phyloP scores from a whole-genome alignment of 2,797 vertebrate species.

The Malacoctenus gilli region DNA sequence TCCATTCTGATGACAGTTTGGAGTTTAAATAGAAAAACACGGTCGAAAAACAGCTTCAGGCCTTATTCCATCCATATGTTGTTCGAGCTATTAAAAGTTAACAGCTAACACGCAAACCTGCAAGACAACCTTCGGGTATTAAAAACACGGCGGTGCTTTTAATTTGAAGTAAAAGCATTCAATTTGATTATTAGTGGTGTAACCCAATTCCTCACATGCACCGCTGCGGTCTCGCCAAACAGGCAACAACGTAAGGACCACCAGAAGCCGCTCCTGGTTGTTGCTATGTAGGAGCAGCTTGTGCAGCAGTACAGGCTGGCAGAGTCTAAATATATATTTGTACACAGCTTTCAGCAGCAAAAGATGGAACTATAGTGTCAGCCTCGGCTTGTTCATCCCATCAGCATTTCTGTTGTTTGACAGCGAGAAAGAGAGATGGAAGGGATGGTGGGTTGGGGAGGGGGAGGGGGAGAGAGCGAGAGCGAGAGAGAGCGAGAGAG shows the following conservation, averaged over 20 bases:
- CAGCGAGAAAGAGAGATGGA: constrained; percentile 15
- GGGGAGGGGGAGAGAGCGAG: constrained; percentile 23
- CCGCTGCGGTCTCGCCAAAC: no score
- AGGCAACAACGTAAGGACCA: no score
- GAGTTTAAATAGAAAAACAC: background rate
- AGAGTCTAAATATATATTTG: constrained; percentile 48
- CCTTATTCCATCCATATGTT: no score
- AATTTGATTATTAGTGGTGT: no score
- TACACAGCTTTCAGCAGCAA: constrained; percentile 47
- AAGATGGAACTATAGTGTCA: constrained; percentile 62
- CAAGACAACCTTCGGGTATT: no score
- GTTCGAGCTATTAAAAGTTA: no score
- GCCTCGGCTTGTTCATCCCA: constrained; percentile 59
- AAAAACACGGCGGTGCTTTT: background rate
- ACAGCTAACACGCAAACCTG: no score
- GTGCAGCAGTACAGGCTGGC: constrained; percentile 21
- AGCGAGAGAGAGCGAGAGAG: no score
- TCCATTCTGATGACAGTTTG: background rate
- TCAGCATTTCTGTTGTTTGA: constrained; percentile 69
- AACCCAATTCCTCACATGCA: no score
- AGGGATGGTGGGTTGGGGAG: constrained; percentile 21
- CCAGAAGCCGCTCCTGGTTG: constrained; percentile 19
- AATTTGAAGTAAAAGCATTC: no score
- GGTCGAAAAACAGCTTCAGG: background rate
- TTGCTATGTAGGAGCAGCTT: constrained; percentile 27